phyloP scores from a whole-genome alignment of 2,888 invertebrate genomes.

The Agonopterix subpropinquella region DNA sequence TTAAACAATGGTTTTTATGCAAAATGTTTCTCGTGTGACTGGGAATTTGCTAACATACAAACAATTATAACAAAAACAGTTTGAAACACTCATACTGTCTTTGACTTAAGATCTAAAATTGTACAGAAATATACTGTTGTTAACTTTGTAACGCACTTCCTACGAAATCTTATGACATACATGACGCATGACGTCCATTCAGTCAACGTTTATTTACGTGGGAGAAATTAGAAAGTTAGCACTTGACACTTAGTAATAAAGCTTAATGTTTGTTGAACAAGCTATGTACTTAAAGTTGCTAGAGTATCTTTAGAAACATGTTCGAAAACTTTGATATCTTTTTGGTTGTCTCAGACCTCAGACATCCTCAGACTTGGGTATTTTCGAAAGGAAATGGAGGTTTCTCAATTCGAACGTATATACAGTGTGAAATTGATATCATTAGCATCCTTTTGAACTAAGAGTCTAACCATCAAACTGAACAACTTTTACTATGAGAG shows the following conservation, averaged over 20 bases:
- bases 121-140: conserved; percentile 8
- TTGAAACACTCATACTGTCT: conserved; percentile 9
- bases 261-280: no score
- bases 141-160: conserved; percentile 13
- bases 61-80: conserved; percentile 9
- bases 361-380: no score
- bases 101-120: conserved; percentile 16
- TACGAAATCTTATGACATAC: conserved; percentile 14
- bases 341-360: no score
- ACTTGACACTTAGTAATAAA: conserved; percentile 7
- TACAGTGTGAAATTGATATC: no score
- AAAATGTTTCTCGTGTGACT: conserved; percentile 43
- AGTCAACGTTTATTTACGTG: conserved; percentile 19
- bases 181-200: conserved; percentile 27
- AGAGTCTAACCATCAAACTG: no score
- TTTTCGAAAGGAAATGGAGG: no score
- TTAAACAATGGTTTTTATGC: conserved; percentile 45
- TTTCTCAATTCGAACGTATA: no score
- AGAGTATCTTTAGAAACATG: no score
- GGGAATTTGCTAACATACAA: conserved; percentile 26
- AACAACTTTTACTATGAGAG: no score
- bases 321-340: no score
- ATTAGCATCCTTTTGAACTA: no score
- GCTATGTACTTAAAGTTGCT: no score
- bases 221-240: conserved; percentile 41